Percentiles rank a stretch among this genome's conserved stretches.
phyloP scores from a whole-genome alignment of 2,797 vertebrate species.

The Chaetodon trifasciatus region DNA sequence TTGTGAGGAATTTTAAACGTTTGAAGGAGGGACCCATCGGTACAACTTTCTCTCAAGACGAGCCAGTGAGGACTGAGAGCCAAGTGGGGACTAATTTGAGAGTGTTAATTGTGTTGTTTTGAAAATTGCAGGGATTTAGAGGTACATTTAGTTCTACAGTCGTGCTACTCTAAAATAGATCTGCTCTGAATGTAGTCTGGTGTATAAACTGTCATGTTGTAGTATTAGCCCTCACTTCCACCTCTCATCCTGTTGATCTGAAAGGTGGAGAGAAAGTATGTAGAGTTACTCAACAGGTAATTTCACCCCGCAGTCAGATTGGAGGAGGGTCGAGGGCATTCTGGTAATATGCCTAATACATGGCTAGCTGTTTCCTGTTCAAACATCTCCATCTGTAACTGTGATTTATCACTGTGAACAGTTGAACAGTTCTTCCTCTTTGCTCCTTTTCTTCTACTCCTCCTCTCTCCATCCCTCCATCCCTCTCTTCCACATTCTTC shows the following conservation, averaged over 20 bases:
- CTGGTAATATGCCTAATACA: not conserved
- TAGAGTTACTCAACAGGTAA: conserved; percentile 1
- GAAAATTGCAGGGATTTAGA: conserved; percentile 20
- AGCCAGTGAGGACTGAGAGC: conserved; percentile 21
- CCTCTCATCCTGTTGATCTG: not conserved
- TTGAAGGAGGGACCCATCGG: not conserved
- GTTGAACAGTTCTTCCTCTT: not conserved
- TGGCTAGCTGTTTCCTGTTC: conserved; percentile 1
- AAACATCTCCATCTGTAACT: conserved; percentile 21
- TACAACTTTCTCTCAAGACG: conserved; percentile 17
- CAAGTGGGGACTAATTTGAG: conserved; percentile 44
- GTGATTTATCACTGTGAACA: conserved; percentile 44
- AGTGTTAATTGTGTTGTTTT: conserved; percentile 45
- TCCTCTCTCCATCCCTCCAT: conserved; percentile 26
- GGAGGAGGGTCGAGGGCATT: not conserved
- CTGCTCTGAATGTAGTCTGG: conserved; percentile 12
- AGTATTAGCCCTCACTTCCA: not conserved
- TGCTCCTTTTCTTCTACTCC: not conserved
- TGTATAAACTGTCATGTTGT: not conserved
- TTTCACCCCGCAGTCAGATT: conserved; percentile 14
- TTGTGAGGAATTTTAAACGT: conserved; percentile 41
- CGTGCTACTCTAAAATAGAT: not conserved
- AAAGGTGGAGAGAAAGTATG: not conserved
- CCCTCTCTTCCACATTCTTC: conserved; percentile 50
- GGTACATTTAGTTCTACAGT: conserved; percentile 6